A percentile compares a stretch with the other conserved stretches of the same genome.
phyloP scores from a whole-genome alignment of 2,888 invertebrate genomes.

The Drosophila paracracens region DNA sequence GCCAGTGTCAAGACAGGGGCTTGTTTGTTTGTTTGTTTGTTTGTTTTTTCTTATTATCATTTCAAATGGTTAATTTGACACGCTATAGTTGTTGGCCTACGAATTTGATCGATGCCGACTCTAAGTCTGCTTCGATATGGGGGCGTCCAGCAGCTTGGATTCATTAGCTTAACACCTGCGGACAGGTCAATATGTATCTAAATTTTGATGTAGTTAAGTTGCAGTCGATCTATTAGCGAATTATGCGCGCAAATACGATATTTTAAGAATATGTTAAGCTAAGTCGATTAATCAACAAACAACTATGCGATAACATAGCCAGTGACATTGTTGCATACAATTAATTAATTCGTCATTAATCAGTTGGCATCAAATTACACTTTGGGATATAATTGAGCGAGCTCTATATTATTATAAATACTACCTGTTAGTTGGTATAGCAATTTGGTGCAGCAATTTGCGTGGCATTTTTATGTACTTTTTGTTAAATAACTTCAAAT shows the following conservation, averaged over 20 bases:
- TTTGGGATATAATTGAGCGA: not conserved
- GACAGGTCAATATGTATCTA: constrained; percentile 1
- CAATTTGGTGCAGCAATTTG: not conserved
- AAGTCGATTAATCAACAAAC: constrained; percentile 46
- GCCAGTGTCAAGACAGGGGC: constrained; percentile 34
- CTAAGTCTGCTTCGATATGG: constrained; percentile 20
- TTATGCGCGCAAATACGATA: constrained; percentile 47
- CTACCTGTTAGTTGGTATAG: not conserved
- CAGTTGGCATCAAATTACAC: too few relatives aligned
- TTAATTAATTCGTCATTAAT: constrained; percentile 10
- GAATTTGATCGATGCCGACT: constrained; percentile 18
- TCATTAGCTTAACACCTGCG: constrained; percentile 39
- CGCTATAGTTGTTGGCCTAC: constrained; percentile 42
- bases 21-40: not conserved
- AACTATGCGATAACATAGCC: constrained; percentile 24
- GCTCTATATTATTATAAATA: not conserved
- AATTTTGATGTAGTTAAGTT: not conserved
- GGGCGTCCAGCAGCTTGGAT: constrained; percentile 42
- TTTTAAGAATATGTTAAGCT: not conserved
- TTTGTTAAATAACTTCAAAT: not conserved
- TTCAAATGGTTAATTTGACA: constrained; percentile 46
- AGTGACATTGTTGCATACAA: constrained; percentile 4
- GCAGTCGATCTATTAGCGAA: constrained; percentile 35
- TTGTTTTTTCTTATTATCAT: constrained; percentile 1
- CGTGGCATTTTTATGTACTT: not conserved